Evolutionary conservation across 2,888 invertebrate genomes (phyloP).

Genomic region (Cenopis cana): DNA sequence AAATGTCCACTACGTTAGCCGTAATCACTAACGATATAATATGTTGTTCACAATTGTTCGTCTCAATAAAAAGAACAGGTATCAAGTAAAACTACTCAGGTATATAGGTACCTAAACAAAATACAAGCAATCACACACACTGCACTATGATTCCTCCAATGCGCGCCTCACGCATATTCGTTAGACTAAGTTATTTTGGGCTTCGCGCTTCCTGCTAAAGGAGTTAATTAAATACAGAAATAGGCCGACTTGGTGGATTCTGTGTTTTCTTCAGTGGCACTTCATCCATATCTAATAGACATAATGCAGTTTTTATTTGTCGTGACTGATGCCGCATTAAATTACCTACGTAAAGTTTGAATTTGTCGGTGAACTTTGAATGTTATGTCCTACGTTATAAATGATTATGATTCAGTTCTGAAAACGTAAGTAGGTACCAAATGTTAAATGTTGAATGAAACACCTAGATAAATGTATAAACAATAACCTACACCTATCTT

Average conservation of each 20-base stretch:
- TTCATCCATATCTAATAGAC: slow-evolving; percentile 2
- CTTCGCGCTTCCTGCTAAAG: slow-evolving; percentile 57
- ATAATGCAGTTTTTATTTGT: neutral
- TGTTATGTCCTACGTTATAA: neutral
- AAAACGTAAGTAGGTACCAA: too few species aligned
- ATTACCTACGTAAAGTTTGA: neutral
- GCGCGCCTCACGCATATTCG: slow-evolving; percentile 41
- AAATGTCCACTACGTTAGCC: slow-evolving; percentile 14
- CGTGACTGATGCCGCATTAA: slow-evolving; percentile 8
- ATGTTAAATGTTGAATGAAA: too few species aligned
- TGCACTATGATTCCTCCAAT: slow-evolving; percentile 16
- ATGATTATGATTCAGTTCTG: too few species aligned
- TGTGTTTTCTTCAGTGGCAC: neutral
- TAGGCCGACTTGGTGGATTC: slow-evolving; percentile 45
- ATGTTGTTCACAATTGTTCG: neutral
- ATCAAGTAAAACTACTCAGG: neutral
- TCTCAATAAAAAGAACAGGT: slow-evolving; percentile 6
- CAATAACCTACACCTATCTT: too few species aligned
- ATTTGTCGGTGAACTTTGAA: neutral
- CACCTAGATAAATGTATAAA: too few species aligned
- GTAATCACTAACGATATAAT: slow-evolving; percentile 27
- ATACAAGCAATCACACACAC: slow-evolving; percentile 44
- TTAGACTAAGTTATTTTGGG: slow-evolving; percentile 64
- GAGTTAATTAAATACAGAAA: slow-evolving; percentile 50
- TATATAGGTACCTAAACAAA: neutral